These are phyloP conservation scores for Vidua macroura DNA, from an alignment of 2,113 vertebrate genomes.

Conservation along the genomic window DNA sequence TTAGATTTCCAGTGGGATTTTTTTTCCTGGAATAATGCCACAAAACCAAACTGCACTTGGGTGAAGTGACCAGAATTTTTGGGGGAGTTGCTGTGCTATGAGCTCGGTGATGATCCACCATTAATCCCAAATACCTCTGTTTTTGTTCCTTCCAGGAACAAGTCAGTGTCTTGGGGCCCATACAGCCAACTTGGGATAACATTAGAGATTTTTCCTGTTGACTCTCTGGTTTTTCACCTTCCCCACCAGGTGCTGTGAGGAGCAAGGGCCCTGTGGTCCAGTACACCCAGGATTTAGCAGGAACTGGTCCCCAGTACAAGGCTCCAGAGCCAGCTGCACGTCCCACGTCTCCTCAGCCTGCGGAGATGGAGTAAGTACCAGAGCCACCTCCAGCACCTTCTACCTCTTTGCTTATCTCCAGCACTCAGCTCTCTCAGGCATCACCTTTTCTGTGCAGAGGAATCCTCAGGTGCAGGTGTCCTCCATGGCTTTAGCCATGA, in stretches of 20 bases:
- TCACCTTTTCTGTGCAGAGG: background rate
- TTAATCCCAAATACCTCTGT: accelerated
- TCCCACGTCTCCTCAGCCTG: background rate
- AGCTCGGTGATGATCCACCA: accelerated
- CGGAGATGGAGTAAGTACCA: constrained; percentile 75
- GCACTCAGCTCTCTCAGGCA: background rate
- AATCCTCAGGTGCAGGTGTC: background rate
- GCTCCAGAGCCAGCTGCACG: constrained; percentile 24
- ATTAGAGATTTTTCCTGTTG: background rate
- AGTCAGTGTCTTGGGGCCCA: accelerated
- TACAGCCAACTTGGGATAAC: accelerated
- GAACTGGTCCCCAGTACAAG: constrained; percentile 68
- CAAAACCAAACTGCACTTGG: background rate
- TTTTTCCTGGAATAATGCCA: background rate
- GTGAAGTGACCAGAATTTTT: background rate
- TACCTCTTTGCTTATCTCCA: background rate
- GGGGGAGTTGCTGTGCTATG: accelerated
- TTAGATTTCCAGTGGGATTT: background rate
- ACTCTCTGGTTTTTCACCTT: background rate
- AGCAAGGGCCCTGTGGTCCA: constrained; percentile 96
- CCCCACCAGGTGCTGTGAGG: constrained; percentile 81
- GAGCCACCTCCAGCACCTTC: background rate
- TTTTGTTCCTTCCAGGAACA: accelerated
- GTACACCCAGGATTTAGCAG: constrained; percentile 83
- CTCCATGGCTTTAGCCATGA: background rate